phyloP scores from a whole-genome alignment of 1,140 invertebrate genomes.

The Lordiphosa mommai region DNA sequence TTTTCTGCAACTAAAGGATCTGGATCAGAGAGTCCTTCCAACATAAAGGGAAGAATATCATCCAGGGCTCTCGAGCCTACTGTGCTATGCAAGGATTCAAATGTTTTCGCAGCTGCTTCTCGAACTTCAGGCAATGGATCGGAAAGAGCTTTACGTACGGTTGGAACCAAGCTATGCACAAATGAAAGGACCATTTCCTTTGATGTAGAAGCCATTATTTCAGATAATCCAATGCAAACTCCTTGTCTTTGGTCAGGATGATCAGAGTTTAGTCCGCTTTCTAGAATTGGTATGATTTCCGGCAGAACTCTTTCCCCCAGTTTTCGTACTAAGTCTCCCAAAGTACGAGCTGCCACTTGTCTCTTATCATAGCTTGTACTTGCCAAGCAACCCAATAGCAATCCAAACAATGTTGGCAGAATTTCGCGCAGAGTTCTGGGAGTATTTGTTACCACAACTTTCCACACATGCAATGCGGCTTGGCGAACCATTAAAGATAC shows the following conservation, averaged over 20 bases:
- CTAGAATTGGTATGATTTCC: slow-evolving; percentile 98
- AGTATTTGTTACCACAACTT: slow-evolving; percentile 98
- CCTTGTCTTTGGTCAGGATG: slow-evolving; percentile 96
- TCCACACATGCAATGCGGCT: slow-evolving; percentile 98
- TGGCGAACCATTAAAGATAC: slow-evolving; percentile 98
- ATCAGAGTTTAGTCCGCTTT: slow-evolving; percentile 94
- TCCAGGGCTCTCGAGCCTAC: slow-evolving; percentile 97
- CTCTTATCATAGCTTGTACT: slow-evolving; percentile 97
- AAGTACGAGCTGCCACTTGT: slow-evolving; percentile 96
- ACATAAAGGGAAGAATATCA: slow-evolving; percentile 95
- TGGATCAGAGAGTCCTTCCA: slow-evolving; percentile 90
- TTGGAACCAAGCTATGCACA: slow-evolving; percentile 98
- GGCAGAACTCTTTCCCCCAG: slow-evolving; percentile 98
- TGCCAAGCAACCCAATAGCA: slow-evolving; percentile 95
- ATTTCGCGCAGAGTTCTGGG: slow-evolving; percentile 98
- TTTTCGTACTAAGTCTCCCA: slow-evolving; percentile 98
- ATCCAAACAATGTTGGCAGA: slow-evolving; percentile 94
- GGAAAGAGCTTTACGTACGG: slow-evolving; percentile 94
- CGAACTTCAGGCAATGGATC: slow-evolving; percentile 96
- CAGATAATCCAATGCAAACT: slow-evolving; percentile 98
- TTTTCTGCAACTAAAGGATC: slow-evolving; percentile 88
- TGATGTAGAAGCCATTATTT: slow-evolving; percentile 98
- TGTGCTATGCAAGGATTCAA: slow-evolving; percentile 96
- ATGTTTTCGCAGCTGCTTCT: slow-evolving; percentile 96
- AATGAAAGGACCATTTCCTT: slow-evolving; percentile 96